A percentile compares a stretch with the other conserved stretches of the same genome.
These are phyloP conservation scores for Theristicus caerulescens DNA, from an alignment of 2,113 vertebrate genomes.

Conservation along the genomic window DNA sequence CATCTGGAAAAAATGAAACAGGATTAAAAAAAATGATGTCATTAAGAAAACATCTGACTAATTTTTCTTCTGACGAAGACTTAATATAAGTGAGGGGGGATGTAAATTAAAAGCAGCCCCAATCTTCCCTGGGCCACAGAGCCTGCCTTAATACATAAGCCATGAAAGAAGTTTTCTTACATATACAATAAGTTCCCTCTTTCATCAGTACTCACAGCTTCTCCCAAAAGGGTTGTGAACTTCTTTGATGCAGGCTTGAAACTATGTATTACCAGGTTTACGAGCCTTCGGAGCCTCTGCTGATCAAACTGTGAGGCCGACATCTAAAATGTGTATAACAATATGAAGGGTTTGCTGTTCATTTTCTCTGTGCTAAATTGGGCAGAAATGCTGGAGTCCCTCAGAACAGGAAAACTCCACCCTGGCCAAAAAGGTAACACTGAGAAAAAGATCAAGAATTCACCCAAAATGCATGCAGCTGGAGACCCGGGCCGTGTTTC, in stretches of 20 bases:
- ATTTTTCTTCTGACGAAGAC: conserved; percentile 67
- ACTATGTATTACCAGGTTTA: conserved; percentile 70
- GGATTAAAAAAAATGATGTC: conserved; percentile 64
- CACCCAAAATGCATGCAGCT: conserved; percentile 19
- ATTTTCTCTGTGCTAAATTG: conserved; percentile 49
- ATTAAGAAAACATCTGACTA: conserved; percentile 66
- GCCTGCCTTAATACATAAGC: conserved; percentile 65
- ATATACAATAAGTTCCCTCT: conserved; percentile 73
- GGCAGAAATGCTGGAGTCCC: conserved; percentile 1
- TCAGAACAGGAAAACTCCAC: conserved; percentile 45
- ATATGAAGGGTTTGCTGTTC: conserved; percentile 60
- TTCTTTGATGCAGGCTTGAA: conserved; percentile 71
- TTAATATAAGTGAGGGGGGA: conserved; percentile 59
- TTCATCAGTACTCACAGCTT: conserved; percentile 71
- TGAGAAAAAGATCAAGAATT: conserved; percentile 48
- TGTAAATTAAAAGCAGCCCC: conserved; percentile 73
- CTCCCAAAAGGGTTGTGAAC: conserved; percentile 70
- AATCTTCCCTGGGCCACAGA: conserved; percentile 43
- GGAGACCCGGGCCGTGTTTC: neutral
- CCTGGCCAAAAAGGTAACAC: conserved; percentile 40
- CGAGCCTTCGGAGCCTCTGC: conserved; percentile 53
- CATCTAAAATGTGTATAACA: conserved; percentile 63
- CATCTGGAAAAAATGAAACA: conserved; percentile 62
- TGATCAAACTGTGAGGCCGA: conserved; percentile 65
- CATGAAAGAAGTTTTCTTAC: conserved; percentile 74